Percentiles rank a stretch among this genome's conserved stretches.
Conservation (phyloP, 1,140 invertebrate genomes). For the Platorchestia sp. region DNA sequence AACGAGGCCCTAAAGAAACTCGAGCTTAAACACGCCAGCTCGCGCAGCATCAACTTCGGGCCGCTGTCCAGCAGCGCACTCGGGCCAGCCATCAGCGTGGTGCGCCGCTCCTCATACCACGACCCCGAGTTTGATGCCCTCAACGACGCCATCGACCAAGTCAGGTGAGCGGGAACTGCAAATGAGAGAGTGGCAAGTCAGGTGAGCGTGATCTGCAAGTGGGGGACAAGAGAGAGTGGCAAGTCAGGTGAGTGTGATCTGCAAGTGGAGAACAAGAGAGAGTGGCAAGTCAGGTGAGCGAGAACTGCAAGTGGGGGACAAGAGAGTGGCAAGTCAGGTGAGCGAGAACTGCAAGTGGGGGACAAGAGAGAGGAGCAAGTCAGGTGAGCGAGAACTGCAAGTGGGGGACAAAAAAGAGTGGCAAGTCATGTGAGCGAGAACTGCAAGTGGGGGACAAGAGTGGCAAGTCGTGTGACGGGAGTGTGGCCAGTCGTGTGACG, state of each 20-base stretch:
- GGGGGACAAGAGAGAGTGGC: too few species aligned
- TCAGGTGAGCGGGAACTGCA: slow-evolving; percentile 74
- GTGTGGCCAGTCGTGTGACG: too few species aligned
- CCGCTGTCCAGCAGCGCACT: slow-evolving; percentile 58
- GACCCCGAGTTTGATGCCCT: slow-evolving; percentile 81
- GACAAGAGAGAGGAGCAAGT: too few species aligned
- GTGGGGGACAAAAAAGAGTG: background rate
- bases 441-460: background rate
- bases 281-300: background rate
- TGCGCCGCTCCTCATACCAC: slow-evolving; percentile 68
- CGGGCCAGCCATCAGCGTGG: slow-evolving; percentile 26
- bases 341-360: too few species aligned
- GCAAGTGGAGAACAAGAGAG: background rate
- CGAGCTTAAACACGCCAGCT: slow-evolving; percentile 59
- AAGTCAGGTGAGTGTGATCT: background rate
- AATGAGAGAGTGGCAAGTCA: background rate
- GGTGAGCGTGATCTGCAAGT: background rate
- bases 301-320: too few species aligned
- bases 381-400: background rate
- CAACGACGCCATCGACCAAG: slow-evolving; percentile 81
- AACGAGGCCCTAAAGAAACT: slow-evolving; percentile 58
- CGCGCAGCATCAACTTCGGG: slow-evolving; percentile 59
- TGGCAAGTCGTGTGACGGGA: background rate
- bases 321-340: background rate
- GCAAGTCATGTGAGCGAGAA: background rate